Percentiles rank a stretch among this genome's conserved stretches.
Evolutionary conservation across 2,113 vertebrate species (phyloP).

Genomic region (pig (Sus scrofa)): DNA sequence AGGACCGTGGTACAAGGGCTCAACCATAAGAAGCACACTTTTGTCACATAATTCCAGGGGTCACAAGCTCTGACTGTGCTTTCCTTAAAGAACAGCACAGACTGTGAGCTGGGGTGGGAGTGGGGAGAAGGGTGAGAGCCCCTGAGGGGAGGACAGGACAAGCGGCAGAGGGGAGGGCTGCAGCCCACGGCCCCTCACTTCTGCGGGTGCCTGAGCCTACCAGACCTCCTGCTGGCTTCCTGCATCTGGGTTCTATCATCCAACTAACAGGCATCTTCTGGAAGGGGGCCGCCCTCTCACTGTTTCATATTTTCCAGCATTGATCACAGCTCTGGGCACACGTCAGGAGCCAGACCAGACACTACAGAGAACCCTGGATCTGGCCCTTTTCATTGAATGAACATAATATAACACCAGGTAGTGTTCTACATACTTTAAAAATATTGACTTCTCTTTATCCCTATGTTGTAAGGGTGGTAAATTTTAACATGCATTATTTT

Average conservation of each 20-base stretch:
- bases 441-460: background rate
- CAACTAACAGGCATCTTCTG: background rate
- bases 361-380: background rate
- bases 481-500: background rate
- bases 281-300: background rate
- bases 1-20: background rate
- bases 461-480: background rate
- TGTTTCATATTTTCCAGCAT: background rate
- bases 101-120: background rate
- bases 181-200: background rate
- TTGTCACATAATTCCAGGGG: background rate
- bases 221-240: background rate
- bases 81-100: background rate
- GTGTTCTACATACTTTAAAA: background rate
- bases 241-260: background rate
- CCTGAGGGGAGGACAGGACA: background rate
- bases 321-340: background rate
- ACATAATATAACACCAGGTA: background rate
- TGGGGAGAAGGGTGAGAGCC: background rate
- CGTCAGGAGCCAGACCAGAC: background rate
- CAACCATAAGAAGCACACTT: background rate
- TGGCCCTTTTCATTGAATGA: background rate
- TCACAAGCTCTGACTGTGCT: background rate
- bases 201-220: accelerated
- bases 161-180: background rate